These are phyloP conservation scores for Aculops lycopersici DNA, from an alignment of 1,140 invertebrate species.

Conservation along the genomic window DNA sequence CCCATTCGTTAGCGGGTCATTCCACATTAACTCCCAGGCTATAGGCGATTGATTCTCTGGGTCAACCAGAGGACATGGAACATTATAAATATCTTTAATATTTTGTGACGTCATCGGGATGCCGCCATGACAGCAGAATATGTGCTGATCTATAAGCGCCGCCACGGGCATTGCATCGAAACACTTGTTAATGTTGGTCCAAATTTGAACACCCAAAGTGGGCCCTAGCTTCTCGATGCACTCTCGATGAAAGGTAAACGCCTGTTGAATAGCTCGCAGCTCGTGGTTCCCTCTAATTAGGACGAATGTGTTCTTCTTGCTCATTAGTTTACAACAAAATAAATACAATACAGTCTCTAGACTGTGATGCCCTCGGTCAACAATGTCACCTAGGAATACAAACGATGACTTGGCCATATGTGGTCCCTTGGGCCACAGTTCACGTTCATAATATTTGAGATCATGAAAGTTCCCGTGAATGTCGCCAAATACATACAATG, in stretches of 20 bases:
- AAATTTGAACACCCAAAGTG: conserved; percentile 23
- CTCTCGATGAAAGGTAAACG: conserved; percentile 29
- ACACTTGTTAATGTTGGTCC: conserved; percentile 29
- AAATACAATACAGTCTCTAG: conserved; percentile 24
- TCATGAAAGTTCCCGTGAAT: conserved; percentile 27
- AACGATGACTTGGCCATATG: conserved; percentile 22
- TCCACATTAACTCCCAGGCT: conserved; percentile 41
- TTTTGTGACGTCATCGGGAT: conserved; percentile 26
- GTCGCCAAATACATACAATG: conserved; percentile 14
- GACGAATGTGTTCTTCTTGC: conserved; percentile 21
- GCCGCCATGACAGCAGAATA: conserved; percentile 37
- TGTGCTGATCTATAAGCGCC: conserved; percentile 30
- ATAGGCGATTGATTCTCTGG: conserved; percentile 27
- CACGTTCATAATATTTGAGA: conserved; percentile 25
- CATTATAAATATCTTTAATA: conserved; percentile 21
- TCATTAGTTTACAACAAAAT: conserved; percentile 25
- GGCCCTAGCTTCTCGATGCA: conserved; percentile 30
- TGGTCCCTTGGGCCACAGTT: conserved; percentile 24
- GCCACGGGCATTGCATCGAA: conserved; percentile 34
- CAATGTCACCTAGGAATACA: conserved; percentile 30
- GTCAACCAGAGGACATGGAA: conserved; percentile 25
- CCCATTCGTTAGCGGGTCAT: conserved; percentile 24
- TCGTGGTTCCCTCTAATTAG: conserved; percentile 30
- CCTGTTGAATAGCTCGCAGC: conserved; percentile 26
- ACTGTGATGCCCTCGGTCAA: conserved; percentile 20